Percentiles rank a stretch among this genome's conserved stretches.
Conservation (phyloP, 2,888 invertebrate species). For the Drosophila siamana region DNA sequence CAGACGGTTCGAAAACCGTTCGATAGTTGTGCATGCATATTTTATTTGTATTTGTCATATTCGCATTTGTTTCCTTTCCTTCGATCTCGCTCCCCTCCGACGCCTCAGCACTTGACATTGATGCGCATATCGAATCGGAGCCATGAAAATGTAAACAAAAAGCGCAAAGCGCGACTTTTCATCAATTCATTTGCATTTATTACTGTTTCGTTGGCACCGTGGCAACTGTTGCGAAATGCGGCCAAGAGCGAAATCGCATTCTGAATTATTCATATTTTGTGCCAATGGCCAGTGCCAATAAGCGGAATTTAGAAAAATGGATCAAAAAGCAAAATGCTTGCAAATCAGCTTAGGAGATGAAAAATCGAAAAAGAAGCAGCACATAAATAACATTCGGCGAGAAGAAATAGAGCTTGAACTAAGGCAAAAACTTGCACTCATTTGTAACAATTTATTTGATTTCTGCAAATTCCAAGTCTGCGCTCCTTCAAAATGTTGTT, state of each 20-base stretch:
- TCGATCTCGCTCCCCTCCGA: neutral
- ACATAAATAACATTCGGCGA: slow-evolving; percentile 50
- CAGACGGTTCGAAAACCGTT: slow-evolving; percentile 2
- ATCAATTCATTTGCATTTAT: slow-evolving; percentile 74
- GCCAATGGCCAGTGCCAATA: slow-evolving; percentile 35
- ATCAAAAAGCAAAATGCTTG: slow-evolving; percentile 49
- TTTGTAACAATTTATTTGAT: slow-evolving; percentile 81
- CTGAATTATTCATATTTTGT: slow-evolving; percentile 76
- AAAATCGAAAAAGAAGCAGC: slow-evolving; percentile 60
- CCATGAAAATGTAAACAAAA: slow-evolving; percentile 69
- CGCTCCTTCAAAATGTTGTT: slow-evolving; percentile 13
- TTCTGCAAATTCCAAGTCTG: slow-evolving; percentile 46
- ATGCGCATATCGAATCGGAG: slow-evolving; percentile 58
- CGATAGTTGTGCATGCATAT: neutral
- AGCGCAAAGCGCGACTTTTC: slow-evolving; percentile 65
- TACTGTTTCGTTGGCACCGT: slow-evolving; percentile 37
- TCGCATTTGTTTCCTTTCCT: too few species aligned
- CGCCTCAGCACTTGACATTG: slow-evolving; percentile 53
- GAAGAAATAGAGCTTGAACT: slow-evolving; percentile 2
- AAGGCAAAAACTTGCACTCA: slow-evolving; percentile 78
- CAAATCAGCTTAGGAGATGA: slow-evolving; percentile 78
- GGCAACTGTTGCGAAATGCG: slow-evolving; percentile 34
- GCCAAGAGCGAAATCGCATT: slow-evolving; percentile 57
- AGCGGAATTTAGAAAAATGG: slow-evolving; percentile 44
- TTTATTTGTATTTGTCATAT: neutral